Percentiles rank a stretch among this genome's conserved stretches.
Evolutionary conservation across 1,140 invertebrate genomes (phyloP).

Genomic region (Lucilia sericata): DNA sequence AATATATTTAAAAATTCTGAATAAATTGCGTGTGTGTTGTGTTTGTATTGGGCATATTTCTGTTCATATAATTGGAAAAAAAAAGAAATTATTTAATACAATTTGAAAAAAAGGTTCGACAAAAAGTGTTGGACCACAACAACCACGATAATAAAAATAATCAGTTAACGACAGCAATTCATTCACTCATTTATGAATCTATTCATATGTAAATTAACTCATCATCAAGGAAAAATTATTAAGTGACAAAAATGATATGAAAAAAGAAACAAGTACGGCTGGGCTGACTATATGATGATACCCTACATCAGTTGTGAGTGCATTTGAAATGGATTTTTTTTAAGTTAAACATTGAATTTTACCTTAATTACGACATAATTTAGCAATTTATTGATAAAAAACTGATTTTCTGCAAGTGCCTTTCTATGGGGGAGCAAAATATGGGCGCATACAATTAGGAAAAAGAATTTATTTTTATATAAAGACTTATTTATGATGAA

Average conservation of each 20-base stretch:
- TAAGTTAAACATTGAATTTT: too few relatives aligned
- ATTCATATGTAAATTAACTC: constrained; percentile 40
- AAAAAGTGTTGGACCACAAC: constrained; percentile 36
- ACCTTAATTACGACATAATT: too few relatives aligned
- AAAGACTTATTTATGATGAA: too few relatives aligned
- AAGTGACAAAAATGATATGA: neutral
- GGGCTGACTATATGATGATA: too few relatives aligned
- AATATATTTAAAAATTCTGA: constrained; percentile 18
- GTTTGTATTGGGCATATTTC: neutral
- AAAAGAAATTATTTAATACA: neutral
- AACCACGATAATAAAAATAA: constrained; percentile 41
- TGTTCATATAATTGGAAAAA: neutral
- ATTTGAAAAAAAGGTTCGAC: neutral
- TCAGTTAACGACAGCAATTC: constrained; percentile 36
- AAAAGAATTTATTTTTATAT: too few relatives aligned
- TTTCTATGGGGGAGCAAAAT: too few relatives aligned
- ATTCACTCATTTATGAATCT: constrained; percentile 31
- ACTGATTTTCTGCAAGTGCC: too few relatives aligned
- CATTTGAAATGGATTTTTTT: too few relatives aligned
- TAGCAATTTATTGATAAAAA: too few relatives aligned
- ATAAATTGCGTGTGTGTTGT: neutral
- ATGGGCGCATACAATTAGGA: too few relatives aligned
- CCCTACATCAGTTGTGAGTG: too few relatives aligned
- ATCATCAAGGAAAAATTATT: neutral
- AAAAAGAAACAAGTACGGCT: neutral